Percentiles rank a stretch among this genome's conserved stretches.
Conservation (phyloP, 1,140 invertebrate species). For the Hormaphis cornu region DNA sequence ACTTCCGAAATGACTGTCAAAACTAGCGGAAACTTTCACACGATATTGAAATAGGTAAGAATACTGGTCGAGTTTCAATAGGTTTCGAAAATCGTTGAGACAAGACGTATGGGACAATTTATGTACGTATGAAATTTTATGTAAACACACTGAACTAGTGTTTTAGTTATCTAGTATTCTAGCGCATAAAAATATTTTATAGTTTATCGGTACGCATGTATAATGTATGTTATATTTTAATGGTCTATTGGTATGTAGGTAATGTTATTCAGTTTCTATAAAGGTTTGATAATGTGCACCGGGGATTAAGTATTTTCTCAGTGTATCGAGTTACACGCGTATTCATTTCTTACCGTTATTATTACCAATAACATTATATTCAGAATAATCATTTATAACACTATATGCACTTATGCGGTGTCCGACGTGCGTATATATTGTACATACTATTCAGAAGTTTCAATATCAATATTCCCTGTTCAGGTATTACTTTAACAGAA, state of each 20-base stretch:
- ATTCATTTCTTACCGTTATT: constrained; percentile 11
- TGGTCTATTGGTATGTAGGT: not conserved
- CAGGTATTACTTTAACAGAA: not conserved
- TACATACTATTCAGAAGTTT: not conserved
- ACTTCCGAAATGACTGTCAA: too few species aligned
- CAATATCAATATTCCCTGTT: constrained; percentile 16
- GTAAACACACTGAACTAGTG: too few species aligned
- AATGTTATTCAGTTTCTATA: not conserved
- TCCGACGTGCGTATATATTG: not conserved
- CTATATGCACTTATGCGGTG: not conserved
- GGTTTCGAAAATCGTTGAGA: too few species aligned
- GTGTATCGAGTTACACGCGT: not conserved
- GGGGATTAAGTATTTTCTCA: not conserved
- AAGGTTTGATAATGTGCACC: not conserved
- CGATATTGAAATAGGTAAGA: too few species aligned
- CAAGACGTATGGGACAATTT: too few species aligned
- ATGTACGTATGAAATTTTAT: too few species aligned
- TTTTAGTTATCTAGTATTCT: too few species aligned
- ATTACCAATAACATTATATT: not conserved
- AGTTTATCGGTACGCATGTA: too few species aligned
- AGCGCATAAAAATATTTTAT: too few species aligned
- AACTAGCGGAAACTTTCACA: too few species aligned
- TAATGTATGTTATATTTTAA: too few species aligned
- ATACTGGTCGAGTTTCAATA: too few species aligned
- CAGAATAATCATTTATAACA: not conserved